Evolutionary conservation across 2,797 vertebrate genomes (phyloP), one percentile per base, ranked within the genome.

Genomic region (Crax fasciolata): DNA sequence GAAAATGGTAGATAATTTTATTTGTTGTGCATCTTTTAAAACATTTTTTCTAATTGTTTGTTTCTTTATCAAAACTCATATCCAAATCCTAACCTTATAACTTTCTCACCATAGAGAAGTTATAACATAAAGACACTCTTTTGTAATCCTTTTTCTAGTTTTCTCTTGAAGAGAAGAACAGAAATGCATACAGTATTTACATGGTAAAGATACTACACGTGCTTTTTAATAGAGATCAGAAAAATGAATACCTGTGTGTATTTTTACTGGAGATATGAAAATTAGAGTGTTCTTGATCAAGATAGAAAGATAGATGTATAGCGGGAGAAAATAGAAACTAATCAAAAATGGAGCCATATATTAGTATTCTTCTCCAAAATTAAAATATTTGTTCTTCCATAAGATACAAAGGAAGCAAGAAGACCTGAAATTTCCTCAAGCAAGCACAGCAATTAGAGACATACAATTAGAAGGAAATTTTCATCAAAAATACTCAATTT

Each of bases 231-330:
- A 10, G 38, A 84, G 59, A 65, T 82, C 68, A 85, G 49, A 49
- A 92, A 82, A 85, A 67, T 11, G 59, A 55, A 67, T 65, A 77
- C 30, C 9, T 90, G 2, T 44, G 11, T 25, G 4, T 25, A 59
- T 39, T 83, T 89, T 68, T 74, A 30, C 41, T 44, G 25, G 30
- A 12, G 27, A 87, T 32, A 90, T 79, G 30, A 94, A 92, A 94
- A 52, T 63, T 80, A 93, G 39, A 49, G 52, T 83, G 13, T 67
- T 4, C 11, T 3, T 87, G 35, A 79, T 41, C 39, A 84, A 80
- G 68, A 73, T 87, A 57, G 84, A 90, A 93, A 38, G 12, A 71
- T 10, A 20, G 30, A 21, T 46, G 5, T 6, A 58, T 23, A 28
- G 20, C 59, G 41, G n/a, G 20, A 63, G 35, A 57, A 63, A 89